phyloP scores from a whole-genome alignment of 2,797 vertebrate species.

The Orientallactaga sibirica region DNA sequence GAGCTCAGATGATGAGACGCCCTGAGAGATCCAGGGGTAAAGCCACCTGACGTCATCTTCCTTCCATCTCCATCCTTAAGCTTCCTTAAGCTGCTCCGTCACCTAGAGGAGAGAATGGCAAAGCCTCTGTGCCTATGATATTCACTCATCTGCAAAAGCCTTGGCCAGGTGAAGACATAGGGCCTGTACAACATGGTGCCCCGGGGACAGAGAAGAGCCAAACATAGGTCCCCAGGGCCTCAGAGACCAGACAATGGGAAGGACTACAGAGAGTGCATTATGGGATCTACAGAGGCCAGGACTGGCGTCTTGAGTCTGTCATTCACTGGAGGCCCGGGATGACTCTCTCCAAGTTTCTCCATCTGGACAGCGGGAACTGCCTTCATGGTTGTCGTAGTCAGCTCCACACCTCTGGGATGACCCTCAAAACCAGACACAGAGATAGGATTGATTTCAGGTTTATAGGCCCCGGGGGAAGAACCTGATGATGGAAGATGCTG shows the following conservation, averaged over 20 bases:
- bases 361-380: background rate
- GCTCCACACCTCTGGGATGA: too few species aligned
- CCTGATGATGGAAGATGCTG: too few species aligned
- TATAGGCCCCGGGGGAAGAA: too few species aligned
- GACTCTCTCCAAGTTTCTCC: background rate
- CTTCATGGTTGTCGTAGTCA: background rate
- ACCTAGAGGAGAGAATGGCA: background rate
- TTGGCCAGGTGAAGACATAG: too few species aligned
- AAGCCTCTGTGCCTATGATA: rapidly evolving
- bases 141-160: background rate
- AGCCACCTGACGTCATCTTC: background rate
- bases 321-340: background rate
- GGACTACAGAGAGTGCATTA: rapidly evolving
- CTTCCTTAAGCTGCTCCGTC: background rate
- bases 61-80: background rate
- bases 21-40: too few species aligned
- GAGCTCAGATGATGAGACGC: background rate
- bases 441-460: too few species aligned
- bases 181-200: background rate
- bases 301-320: background rate
- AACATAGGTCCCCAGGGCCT: background rate
- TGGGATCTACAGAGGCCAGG: background rate
- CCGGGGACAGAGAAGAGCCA: background rate
- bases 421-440: too few species aligned
- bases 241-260: background rate